Base-by-base conservation (phyloP, 2,113 vertebrate species). In the Dendropsophus ebraccatus region DNA sequence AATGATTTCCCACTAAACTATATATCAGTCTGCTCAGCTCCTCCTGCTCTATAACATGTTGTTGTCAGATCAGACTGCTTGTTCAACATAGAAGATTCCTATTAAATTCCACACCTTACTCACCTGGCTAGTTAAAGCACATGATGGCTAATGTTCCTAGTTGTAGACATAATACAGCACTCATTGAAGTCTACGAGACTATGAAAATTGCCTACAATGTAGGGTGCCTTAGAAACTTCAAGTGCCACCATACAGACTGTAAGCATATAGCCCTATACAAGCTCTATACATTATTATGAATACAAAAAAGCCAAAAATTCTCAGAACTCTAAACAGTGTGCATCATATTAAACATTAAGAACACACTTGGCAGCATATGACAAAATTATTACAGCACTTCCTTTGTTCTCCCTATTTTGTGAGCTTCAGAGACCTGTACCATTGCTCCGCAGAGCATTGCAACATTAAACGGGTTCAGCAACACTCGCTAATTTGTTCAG, bases 401-500 rank as follows among this genome's bases (percentile, higher is more conserved):
- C 81, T 83, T 83, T 83, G 81, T 83, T 83, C 81, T 73, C 49
- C 17, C 23, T 67, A 37, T 83, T 69, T 82, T 82, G 81, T 70
- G 77, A 69, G 81, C 81, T 69, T 82, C 65, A 54, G 67, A 69
- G 81, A 83, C 81, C 49, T 73, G 49, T 73, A n/a, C 45, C 67
- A 30, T 41, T 28, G 50, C 69, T 73, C 81, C 69, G 32, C 50
- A 58, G 81, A 73, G 81, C 67, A 73, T 83, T 83, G 81, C 30
- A 32, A 83, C 81, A 41, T 83, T 83, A 72, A 84, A 74, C 49
- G 82, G 70, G 70, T 72, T 60, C 62, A 73, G 52, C 82, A 45
- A 50, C 52, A 75, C 70, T 60, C 23, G 82, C 82, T 84, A 84
- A 84, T 84, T 84, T 84, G 82, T 75, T 84, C 69, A 84, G 82